A percentile compares a stretch with the other conserved stretches of the same genome.
Conservation (phyloP, 2,113 vertebrate genomes). For the Chaetodon trifascialis region DNA sequence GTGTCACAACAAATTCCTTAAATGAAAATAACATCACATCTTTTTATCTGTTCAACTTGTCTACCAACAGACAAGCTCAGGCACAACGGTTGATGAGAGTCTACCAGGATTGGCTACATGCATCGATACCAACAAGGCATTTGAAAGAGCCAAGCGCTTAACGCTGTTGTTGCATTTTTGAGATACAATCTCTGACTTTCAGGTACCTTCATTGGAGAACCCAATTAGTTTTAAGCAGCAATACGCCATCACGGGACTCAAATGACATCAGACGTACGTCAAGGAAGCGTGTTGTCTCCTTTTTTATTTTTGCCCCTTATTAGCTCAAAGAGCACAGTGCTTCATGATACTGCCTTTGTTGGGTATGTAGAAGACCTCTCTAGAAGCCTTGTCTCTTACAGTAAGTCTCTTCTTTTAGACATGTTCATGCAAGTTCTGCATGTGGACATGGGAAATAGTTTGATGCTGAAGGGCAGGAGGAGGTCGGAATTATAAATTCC, state of each 20-base stretch:
- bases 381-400: background rate
- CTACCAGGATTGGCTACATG: background rate
- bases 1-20: background rate
- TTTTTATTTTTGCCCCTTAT: background rate
- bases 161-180: background rate
- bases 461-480: background rate
- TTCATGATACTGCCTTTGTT: slow-evolving; percentile 10
- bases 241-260: background rate
- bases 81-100: background rate
- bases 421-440: slow-evolving; percentile 21
- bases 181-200: background rate
- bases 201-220: background rate
- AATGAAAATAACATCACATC: background rate
- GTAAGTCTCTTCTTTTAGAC: slow-evolving; percentile 4
- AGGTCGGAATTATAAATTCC: background rate
- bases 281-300: background rate
- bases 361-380: background rate
- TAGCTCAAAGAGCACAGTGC: background rate
- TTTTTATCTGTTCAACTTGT: background rate
- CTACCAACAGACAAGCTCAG: too few species aligned
- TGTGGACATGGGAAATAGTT: background rate
- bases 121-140: background rate
- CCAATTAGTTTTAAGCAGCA: background rate
- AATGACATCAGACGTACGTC: background rate
- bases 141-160: background rate